Conservation (phyloP, 2,797 vertebrate species). For the Malacoctenus gilli region DNA sequence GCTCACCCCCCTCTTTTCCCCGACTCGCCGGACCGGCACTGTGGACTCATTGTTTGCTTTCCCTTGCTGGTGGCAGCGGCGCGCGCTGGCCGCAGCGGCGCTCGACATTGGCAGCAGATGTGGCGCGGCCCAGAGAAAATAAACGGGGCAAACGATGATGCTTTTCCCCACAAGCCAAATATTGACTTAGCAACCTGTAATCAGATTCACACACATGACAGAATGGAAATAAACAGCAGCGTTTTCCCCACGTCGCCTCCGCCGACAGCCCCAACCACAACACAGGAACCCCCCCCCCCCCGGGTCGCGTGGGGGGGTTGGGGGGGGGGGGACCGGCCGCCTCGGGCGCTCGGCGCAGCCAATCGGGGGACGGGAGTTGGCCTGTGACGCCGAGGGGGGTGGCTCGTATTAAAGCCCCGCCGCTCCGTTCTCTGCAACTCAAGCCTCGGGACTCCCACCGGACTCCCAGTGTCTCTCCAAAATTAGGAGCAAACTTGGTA, state of each 20-base stretch:
- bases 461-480: no score
- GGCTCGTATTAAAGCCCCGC: constrained; percentile 52
- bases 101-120: constrained; percentile 80
- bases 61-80: constrained; percentile 67
- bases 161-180: constrained; percentile 85
- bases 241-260: constrained; percentile 70
- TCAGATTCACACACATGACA: constrained; percentile 85
- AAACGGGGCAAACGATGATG: constrained; percentile 76
- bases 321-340: constrained; percentile 60
- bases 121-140: constrained; percentile 77
- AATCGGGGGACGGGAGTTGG: constrained; percentile 73
- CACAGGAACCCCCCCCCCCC: constrained; percentile 64
- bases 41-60: constrained; percentile 76
- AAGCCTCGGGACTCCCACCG: no score
- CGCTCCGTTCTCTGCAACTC: no score
- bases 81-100: constrained; percentile 69
- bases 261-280: constrained; percentile 76
- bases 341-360: constrained; percentile 61
- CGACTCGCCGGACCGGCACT: constrained; percentile 56
- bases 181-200: constrained; percentile 87
- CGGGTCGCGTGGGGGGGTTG: no score
- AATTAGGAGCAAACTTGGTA: no score
- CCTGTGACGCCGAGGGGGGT: constrained; percentile 64
- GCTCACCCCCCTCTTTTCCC: constrained; percentile 40
- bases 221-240: constrained; percentile 85